Base-by-base conservation (phyloP, 1,140 invertebrate species). In the Orius insidiosus region DNA sequence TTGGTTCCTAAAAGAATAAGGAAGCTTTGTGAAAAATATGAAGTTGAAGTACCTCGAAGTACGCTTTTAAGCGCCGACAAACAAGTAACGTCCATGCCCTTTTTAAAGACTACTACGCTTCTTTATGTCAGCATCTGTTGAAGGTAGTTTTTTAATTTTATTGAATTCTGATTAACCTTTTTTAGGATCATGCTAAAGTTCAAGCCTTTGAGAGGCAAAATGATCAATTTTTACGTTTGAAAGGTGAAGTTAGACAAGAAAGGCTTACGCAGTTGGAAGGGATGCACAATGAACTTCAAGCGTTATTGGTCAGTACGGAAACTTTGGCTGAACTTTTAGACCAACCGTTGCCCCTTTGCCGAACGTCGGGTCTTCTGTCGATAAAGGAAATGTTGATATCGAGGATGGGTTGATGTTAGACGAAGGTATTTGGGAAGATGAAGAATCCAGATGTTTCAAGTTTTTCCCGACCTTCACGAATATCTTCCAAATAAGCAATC, bases 401-500 rank as follows among this genome's bases (percentile, higher is more conserved):
- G 80, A 74, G 1, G 80, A 84, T 60, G 45, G 45, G 10, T 19
- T 45, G 8, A 18, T 36, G 10, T 13, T 38, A 9, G 49, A 51
- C 35, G 49, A 46, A 45, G 49, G 49, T 11, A 41, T 57, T 1
- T 97, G 90, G 89, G 89, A 94, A 52, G 93, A 98, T 67, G 87
- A 94, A 55, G 93, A 98, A 60, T 89, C 88, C 0, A 75, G 86
- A 59, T 72, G 78, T 40, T 97, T 98, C 88, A 93, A 56, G 79
- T 80, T 59, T 63, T 97, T 31, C 88, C 88, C 3, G 88, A 97
- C 68, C 65, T 98, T 15, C 85, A 84, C 56, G 81, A 85, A n/a
- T 88, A 90, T 56, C 68, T 96, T 53, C 90, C 90, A 0, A 42
- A 42, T 30, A 34, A 30, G 78, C 82, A 59, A 72, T 31, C 24